Percentiles rank a stretch among this genome's conserved stretches.
phyloP scores from a whole-genome alignment of 2,113 vertebrate species.

The Perognathus longimembris region DNA sequence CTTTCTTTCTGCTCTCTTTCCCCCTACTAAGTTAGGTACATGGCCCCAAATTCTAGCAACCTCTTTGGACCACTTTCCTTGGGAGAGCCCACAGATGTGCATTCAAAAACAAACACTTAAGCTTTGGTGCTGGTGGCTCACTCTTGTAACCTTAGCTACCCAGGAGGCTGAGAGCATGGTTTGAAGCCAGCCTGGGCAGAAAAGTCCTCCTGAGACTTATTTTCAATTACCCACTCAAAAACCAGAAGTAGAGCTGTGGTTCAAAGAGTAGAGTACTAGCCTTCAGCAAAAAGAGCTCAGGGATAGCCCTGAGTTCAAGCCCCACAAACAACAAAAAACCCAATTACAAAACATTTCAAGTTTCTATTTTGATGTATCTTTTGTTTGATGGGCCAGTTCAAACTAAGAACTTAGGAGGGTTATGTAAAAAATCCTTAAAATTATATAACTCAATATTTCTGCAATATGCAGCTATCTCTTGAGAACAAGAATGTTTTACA shows the following conservation, averaged over 20 bases:
- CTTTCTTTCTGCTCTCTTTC: neutral
- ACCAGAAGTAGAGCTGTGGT: too few relatives aligned
- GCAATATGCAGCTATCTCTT: neutral
- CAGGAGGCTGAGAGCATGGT: too few relatives aligned
- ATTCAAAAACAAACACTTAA: too few relatives aligned
- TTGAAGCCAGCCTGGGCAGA: too few relatives aligned
- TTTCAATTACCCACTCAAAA: too few relatives aligned
- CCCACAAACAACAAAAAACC: neutral
- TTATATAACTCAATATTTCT: neutral
- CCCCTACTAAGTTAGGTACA: neutral
- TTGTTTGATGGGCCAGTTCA: neutral
- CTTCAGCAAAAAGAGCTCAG: too few relatives aligned
- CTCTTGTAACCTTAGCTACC: too few relatives aligned
- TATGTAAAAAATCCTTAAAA: neutral
- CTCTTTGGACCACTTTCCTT: neutral
- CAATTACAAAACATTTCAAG: neutral
- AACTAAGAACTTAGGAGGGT: neutral
- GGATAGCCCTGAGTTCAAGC: too few relatives aligned
- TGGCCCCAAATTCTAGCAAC: neutral
- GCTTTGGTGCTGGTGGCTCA: too few relatives aligned
- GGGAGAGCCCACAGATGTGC: neutral
- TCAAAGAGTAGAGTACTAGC: too few relatives aligned
- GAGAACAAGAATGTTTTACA: too few relatives aligned
- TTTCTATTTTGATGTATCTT: neutral
- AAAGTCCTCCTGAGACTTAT: too few relatives aligned